Evolutionary conservation across 2,888 invertebrate genomes (phyloP), one percentile per base, ranked within the genome.

Genomic region (Ormyrus pomaceus): DNA sequence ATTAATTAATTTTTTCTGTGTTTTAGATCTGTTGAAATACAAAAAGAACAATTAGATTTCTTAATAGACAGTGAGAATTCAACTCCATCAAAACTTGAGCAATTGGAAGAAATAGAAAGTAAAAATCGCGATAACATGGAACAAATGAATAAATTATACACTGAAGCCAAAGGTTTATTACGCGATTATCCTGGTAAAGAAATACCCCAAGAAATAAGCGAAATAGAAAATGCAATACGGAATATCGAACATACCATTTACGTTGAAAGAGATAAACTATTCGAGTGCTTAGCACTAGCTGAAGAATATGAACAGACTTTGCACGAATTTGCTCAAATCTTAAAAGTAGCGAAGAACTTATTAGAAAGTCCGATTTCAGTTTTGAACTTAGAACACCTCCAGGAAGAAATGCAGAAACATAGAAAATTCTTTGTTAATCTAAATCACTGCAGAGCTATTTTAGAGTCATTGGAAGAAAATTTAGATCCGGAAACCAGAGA

Each of bases 241-340:
- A 93, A 94, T 84, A 92, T 96, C 7, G 95, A 96, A 84, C 94
- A 95, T 83, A 92, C 92, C 34, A 94, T 97, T 8, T 92, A 92
- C 51, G 92, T 93, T 6, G 96, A 97, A 91, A 93, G 96, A 81
- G 96, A 96, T 82, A 94, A 95, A 71, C 92, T 96, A 0, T 90
- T 96, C 6, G 96, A 96, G 88, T 89, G 96, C 34, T 92, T 95
- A 48, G 93, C 95, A 0, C 91, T 97, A 72, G 95, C 95, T 1
- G 96, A 96, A 86, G 97, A 97, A 88, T 97, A 97, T 87, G 96
- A 96, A 87, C 96, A 97, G 90, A 97, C 96, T 0, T 91, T 97
- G 9, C 95, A 95, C 87, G 97, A 97, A 88, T 96, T 97, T 85
- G 94, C 94, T 9, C 96, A 97, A 88, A 96, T 97, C 51, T 96